Percentiles rank a stretch among this genome's conserved stretches.
Evolutionary conservation across 2,888 invertebrate genomes (phyloP).

Genomic region (Pterostichus niger): DNA sequence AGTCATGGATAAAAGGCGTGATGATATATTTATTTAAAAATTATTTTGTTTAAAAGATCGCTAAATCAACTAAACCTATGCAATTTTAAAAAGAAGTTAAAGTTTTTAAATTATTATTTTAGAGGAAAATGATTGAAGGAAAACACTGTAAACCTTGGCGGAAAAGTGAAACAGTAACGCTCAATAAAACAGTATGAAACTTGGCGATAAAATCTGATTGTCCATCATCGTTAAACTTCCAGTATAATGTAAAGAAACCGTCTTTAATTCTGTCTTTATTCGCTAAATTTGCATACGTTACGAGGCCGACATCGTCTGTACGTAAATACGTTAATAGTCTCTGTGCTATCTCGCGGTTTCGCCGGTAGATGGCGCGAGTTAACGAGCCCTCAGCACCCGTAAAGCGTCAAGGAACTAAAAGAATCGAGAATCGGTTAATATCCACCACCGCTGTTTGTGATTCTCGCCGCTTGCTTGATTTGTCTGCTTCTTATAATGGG

Average conservation of each 20-base stretch:
- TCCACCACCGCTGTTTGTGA: constrained; percentile 29
- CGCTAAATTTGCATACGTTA: constrained; percentile 1
- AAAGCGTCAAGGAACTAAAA: constrained; percentile 13
- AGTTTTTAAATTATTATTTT: too few relatives aligned
- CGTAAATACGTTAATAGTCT: neutral
- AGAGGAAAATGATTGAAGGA: too few relatives aligned
- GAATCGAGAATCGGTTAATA: constrained; percentile 19
- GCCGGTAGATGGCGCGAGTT: neutral
- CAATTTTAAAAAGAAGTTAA: too few relatives aligned
- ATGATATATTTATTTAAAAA: too few relatives aligned
- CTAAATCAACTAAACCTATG: too few relatives aligned
- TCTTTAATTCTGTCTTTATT: neutral
- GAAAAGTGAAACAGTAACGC: too few relatives aligned
- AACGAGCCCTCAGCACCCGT: constrained; percentile 17
- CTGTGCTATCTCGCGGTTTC: neutral
- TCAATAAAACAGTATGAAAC: neutral
- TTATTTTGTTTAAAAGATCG: too few relatives aligned
- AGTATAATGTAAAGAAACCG: neutral
- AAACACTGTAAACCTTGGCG: too few relatives aligned
- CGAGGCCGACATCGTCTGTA: constrained; percentile 1
- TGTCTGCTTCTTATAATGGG: constrained; percentile 49
- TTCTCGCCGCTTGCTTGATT: constrained; percentile 28
- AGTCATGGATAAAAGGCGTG: too few relatives aligned
- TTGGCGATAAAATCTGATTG: neutral
- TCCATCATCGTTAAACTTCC: constrained; percentile 3